Conservation (phyloP, 2,888 invertebrate species). For the Drepana falcataria region DNA sequence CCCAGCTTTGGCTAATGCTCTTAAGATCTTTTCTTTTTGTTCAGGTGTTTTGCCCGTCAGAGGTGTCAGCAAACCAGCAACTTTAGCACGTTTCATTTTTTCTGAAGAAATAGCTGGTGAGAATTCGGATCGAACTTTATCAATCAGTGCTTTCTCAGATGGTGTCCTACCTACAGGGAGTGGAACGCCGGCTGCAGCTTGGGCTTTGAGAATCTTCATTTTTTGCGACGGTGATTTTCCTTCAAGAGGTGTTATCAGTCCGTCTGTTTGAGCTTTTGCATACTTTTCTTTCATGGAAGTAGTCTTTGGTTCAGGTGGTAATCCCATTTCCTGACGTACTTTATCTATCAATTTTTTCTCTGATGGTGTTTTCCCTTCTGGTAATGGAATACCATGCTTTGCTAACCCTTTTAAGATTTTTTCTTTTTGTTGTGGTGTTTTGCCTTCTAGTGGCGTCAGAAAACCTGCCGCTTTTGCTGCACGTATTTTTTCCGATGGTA, state of each 20-base stretch:
- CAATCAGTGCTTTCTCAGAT: conserved; percentile 23
- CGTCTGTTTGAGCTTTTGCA: conserved; percentile 15
- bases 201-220: conserved; percentile 20
- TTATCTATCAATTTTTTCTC: conserved; percentile 26
- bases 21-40: conserved; percentile 33
- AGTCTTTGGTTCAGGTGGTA: conserved; percentile 26
- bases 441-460: conserved; percentile 22
- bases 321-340: conserved; percentile 25
- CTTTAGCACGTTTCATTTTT: conserved; percentile 20
- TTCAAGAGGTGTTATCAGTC: conserved; percentile 18
- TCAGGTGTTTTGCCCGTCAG: conserved; percentile 28
- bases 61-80: conserved; percentile 23
- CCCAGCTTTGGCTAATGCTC: conserved; percentile 19
- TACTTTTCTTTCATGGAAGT: conserved; percentile 10
- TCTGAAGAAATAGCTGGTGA: conserved; percentile 11
- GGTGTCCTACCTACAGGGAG: conserved; percentile 22
- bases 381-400: conserved; percentile 23
- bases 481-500: conserved; percentile 8
- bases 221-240: conserved; percentile 21
- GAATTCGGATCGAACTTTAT: conserved; percentile 11
- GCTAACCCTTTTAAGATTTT: conserved; percentile 22
- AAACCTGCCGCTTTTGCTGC: conserved; percentile 18
- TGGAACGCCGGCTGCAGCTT: conserved; percentile 22
- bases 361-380: conserved; percentile 24
- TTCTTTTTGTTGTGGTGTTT: conserved; percentile 24